Conservation (phyloP, 2,797 vertebrate genomes). For the Crax fasciolata region DNA sequence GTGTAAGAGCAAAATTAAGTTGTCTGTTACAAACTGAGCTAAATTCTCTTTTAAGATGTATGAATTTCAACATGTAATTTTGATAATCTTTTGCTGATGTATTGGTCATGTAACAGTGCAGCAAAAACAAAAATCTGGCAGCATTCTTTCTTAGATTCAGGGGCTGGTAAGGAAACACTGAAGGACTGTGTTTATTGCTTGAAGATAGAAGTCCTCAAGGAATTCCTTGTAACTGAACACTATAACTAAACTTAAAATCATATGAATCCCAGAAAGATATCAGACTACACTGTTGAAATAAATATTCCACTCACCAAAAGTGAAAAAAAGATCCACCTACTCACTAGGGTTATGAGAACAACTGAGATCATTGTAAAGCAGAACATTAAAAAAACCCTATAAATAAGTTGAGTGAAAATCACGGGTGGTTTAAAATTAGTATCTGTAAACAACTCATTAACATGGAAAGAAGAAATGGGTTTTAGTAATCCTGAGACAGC, state of each 20-base stretch:
- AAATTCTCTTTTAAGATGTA: background rate
- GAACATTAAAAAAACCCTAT: fast-evolving
- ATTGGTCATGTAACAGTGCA: background rate
- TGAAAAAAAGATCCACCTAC: background rate
- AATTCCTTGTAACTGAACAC: background rate
- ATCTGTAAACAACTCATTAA: conserved; percentile 29
- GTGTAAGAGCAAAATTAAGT: background rate
- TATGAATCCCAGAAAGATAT: background rate
- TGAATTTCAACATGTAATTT: background rate
- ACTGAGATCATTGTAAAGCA: background rate
- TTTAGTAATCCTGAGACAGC: background rate
- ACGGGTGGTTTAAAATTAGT: background rate
- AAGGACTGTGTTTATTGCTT: background rate
- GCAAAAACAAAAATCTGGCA: background rate
- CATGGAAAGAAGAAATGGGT: background rate
- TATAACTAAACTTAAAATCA: background rate
- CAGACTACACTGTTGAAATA: background rate
- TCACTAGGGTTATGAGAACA: background rate
- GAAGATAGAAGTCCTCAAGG: background rate
- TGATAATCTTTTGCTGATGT: background rate
- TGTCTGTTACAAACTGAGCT: background rate
- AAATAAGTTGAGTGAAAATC: background rate
- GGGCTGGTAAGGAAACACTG: background rate
- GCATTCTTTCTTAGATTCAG: background rate
- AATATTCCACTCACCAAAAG: background rate